Base-by-base conservation (phyloP, 2,797 vertebrate genomes). In the Eulemur rubriventer region DNA sequence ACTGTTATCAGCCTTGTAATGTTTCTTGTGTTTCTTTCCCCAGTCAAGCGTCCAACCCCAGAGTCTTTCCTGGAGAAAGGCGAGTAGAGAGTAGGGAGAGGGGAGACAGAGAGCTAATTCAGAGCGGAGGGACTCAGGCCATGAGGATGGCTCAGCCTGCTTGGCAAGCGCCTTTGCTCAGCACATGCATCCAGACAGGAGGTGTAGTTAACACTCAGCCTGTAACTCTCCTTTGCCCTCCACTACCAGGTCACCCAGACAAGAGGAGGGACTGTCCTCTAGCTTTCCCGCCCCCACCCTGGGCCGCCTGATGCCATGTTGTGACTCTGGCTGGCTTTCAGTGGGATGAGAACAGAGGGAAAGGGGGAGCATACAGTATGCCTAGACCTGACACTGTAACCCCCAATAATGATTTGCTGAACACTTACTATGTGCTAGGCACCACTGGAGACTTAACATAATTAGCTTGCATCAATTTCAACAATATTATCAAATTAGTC, bases 41-140 rank as follows among this genome's bases (percentile, higher is more conserved):
- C 35, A 89, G 0, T 79, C 35, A 65, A 46, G 4, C n/a, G 61
- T 30, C 33, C 63, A 57, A 24, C 41, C 7, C 33, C 38, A 52
- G 2, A 57, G 26, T 95, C 50, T 87, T 96, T 83, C 28, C 65
- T 93, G 33, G 65, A 87, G 88, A 84, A 75, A 86, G 41, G 70
- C 57, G 8, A 76, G 70, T 41, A 55, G 38, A 33, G 48, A n/a
- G 41, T 50, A 63, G 6, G 35, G 20, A 24, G 6, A 72, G 38
- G 83, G 14, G 72, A 78, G 14, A 80, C 22, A 90, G 55, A 43
- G 2, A 14, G 22, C 33, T 92, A 46, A 55, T 17, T 28, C 9
- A 61, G 48, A 81, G 22, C 52, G 35, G 17, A 13, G 59, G 59
- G 43, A n/a, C 79, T 76, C 35, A 20, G 30, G 63, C 28, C 30